Evolutionary conservation across 1,140 invertebrate genomes (phyloP), one percentile per base, ranked within the genome.

Genomic region (Plodia interpunctella): DNA sequence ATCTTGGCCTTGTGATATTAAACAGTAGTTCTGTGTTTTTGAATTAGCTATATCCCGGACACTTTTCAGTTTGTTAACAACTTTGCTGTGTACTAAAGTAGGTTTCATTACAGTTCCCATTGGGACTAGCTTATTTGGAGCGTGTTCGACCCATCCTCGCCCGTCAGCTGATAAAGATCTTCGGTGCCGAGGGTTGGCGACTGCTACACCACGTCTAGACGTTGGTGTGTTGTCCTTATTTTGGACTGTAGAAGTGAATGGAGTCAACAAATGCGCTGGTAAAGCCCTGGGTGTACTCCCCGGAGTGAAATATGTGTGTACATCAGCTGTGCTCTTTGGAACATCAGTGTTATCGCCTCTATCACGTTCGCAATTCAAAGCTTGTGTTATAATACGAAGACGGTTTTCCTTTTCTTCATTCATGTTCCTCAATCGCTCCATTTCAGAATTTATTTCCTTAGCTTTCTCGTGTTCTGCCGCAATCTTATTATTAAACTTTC

Each of bases 1-100:
- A 80, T 98, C 97, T 44, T 95, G 94, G 68, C 97, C 95, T 88
- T 99, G 98, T 0, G 97, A 94, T 20, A 98, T 94, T 0, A 99
- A 90, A 64, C 96, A 95, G 82, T 99, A 99, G 81, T 97, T 97
- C 0, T 94, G 95, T 25, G 94, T 94, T 64, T 95, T 94, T 3
- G 93, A 91, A 60, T 93, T 93, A 0, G 92, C 92, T 20, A 97
- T 91, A 77, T 97, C 95, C 68, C 91, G 93, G 11, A 93, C 91
- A 59, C 91, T 92, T 0, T 90, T 92, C 2, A 99, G 85, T 76
- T 96, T 97, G 0, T 94, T 94, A 0, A 98, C 92, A 0, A 97
- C 97, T 77, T 96, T 95, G 60, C 94, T 94, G 75, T 95, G 94
- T 32, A 93, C 93, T 75, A 98, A 93, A 35, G 93, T 90, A 0